phyloP scores from a whole-genome alignment of 64 coral and sea anemone genomes.

The Acropora yongei region DNA sequence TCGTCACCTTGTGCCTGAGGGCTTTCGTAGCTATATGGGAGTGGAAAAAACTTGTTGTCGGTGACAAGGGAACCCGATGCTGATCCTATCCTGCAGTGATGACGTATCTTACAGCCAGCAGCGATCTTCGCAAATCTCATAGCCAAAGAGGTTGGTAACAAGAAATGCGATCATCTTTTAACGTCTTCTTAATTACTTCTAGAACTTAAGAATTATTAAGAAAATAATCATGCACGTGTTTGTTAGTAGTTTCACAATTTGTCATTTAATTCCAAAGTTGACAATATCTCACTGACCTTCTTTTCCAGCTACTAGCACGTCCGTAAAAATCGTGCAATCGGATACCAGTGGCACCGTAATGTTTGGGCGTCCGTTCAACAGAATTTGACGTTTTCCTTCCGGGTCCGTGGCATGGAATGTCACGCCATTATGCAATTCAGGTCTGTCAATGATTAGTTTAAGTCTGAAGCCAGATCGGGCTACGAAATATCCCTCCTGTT shows the following conservation, averaged over 20 bases:
- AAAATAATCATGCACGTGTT: too few relatives aligned
- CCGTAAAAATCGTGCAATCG: background rate
- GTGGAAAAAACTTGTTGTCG: too few relatives aligned
- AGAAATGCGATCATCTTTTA: too few relatives aligned
- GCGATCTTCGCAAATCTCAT: too few relatives aligned
- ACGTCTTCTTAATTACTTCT: too few relatives aligned
- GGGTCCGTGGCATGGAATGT: slow-evolving; percentile 22
- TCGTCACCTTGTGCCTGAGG: too few relatives aligned
- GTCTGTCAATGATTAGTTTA: slow-evolving; percentile 10
- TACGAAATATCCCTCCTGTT: slow-evolving; percentile 76
- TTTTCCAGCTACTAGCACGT: background rate
- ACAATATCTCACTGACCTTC: background rate
- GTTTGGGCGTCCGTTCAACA: background rate
- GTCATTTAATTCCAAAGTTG: background rate
- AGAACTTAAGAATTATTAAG: too few relatives aligned
- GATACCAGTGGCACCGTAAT: slow-evolving; percentile 7
- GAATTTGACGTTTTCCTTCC: background rate
- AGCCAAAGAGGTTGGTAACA: too few relatives aligned
- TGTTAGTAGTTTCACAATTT: background rate
- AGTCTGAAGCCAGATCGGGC: slow-evolving; percentile 32
- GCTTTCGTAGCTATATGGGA: too few relatives aligned
- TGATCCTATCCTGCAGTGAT: too few relatives aligned
- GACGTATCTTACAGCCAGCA: too few relatives aligned
- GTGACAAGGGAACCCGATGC: too few relatives aligned
- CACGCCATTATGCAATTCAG: slow-evolving; percentile 18